A percentile compares a stretch with the other conserved stretches of the same genome.
phyloP scores from a whole-genome alignment of 2,888 invertebrate species.

The Elmis aenea region DNA sequence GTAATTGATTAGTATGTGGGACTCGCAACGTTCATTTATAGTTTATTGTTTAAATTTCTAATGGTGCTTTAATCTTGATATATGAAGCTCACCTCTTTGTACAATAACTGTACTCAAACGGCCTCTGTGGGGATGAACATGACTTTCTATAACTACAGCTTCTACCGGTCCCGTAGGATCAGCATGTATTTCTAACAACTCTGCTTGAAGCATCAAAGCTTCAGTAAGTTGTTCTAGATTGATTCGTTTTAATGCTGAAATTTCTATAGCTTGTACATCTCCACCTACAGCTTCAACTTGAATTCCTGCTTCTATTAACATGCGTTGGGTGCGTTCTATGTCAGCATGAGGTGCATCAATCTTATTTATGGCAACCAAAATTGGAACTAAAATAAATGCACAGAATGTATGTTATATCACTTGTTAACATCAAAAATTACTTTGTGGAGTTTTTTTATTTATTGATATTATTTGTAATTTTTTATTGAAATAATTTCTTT shows the following conservation, averaged over 20 bases:
- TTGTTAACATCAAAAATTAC: too few species aligned
- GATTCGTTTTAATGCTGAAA: constrained; percentile 83
- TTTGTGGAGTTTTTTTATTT: too few species aligned
- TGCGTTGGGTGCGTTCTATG: constrained; percentile 74
- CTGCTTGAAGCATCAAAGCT: constrained; percentile 76
- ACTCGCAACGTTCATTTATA: too few species aligned
- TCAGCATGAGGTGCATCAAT: constrained; percentile 90
- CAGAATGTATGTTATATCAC: too few species aligned
- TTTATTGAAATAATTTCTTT: too few species aligned
- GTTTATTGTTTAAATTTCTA: too few species aligned
- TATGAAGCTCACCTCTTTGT: constrained; percentile 52
- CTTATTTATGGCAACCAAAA: constrained; percentile 97
- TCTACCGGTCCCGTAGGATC: constrained; percentile 83
- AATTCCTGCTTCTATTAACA: constrained; percentile 68
- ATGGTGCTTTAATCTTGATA: too few species aligned
- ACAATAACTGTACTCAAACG: constrained; percentile 81
- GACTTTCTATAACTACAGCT: constrained; percentile 86
- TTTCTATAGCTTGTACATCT: constrained; percentile 82
- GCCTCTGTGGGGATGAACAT: constrained; percentile 62
- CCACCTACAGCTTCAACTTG: constrained; percentile 86
- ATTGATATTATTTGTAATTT: too few species aligned
- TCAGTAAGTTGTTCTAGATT: constrained; percentile 78
- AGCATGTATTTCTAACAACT: constrained; percentile 79
- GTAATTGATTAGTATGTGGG: too few species aligned
- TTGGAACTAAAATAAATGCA: constrained; percentile 73